Evolutionary conservation across 2,113 vertebrate species (phyloP).

Genomic region (Chauna torquata): DNA sequence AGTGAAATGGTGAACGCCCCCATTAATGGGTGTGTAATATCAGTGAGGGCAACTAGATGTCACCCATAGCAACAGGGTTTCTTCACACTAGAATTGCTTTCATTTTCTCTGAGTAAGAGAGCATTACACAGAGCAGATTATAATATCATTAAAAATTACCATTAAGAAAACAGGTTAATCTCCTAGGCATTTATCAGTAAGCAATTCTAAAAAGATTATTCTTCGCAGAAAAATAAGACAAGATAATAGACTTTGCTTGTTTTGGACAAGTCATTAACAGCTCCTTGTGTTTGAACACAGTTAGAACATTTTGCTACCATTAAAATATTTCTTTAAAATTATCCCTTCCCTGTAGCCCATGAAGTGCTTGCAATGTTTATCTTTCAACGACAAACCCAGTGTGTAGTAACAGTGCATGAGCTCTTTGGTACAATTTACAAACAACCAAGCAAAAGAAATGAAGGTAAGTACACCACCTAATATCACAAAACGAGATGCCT

Average conservation of each 20-base stretch:
- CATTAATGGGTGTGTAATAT: neutral
- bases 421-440: neutral
- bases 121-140: neutral
- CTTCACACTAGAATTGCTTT: neutral
- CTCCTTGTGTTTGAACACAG: neutral
- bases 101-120: neutral
- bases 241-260: neutral
- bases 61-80: neutral
- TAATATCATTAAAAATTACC: neutral
- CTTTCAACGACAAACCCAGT: neutral
- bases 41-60: neutral
- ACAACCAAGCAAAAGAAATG: neutral
- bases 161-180: constrained; percentile 39
- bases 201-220: neutral
- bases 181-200: neutral
- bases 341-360: neutral
- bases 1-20: neutral
- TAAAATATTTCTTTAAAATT: constrained; percentile 17
- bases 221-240: constrained; percentile 7
- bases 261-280: neutral
- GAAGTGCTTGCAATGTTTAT: constrained; percentile 5
- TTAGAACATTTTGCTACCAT: neutral
- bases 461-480: neutral
- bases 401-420: neutral
- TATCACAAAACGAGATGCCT: neutral